Conservation (phyloP, 2,797 vertebrate genomes). For the Poeciliopsis gracilis region DNA sequence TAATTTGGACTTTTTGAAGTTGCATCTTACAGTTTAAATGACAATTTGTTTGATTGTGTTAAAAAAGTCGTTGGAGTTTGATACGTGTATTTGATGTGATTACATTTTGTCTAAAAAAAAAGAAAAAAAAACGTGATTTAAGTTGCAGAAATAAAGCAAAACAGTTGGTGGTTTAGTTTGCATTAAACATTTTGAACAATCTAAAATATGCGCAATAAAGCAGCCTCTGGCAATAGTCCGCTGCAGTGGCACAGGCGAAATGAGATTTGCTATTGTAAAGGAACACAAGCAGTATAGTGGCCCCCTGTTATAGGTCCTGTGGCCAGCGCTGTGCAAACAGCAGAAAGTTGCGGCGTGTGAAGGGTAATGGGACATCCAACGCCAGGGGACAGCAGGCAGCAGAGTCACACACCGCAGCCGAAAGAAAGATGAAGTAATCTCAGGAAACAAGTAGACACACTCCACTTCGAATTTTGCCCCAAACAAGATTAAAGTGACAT, state of each 20-base stretch:
- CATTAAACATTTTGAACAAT: constrained; percentile 38
- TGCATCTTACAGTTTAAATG: not conserved
- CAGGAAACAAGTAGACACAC: constrained; percentile 87
- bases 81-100: not conserved
- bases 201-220: constrained; percentile 36
- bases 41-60: not conserved
- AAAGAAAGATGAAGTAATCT: constrained; percentile 89
- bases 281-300: constrained; percentile 65
- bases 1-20: not conserved
- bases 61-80: not conserved
- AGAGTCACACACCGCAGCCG: constrained; percentile 81
- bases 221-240: constrained; percentile 41
- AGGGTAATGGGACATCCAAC: constrained; percentile 89
- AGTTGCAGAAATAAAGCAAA: constrained; percentile 14
- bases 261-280: constrained; percentile 59
- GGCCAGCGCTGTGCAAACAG: constrained; percentile 85
- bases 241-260: constrained; percentile 42
- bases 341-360: constrained; percentile 87
- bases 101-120: not conserved
- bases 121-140: constrained; percentile 10
- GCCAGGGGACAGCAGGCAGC: constrained; percentile 85
- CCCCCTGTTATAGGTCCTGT: constrained; percentile 79
- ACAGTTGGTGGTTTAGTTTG: constrained; percentile 17
- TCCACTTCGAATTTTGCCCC: constrained; percentile 86
- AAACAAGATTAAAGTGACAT: constrained; percentile 89